Conservation (phyloP, 2,113 vertebrate species). For the Phoxinus phoxinus region DNA sequence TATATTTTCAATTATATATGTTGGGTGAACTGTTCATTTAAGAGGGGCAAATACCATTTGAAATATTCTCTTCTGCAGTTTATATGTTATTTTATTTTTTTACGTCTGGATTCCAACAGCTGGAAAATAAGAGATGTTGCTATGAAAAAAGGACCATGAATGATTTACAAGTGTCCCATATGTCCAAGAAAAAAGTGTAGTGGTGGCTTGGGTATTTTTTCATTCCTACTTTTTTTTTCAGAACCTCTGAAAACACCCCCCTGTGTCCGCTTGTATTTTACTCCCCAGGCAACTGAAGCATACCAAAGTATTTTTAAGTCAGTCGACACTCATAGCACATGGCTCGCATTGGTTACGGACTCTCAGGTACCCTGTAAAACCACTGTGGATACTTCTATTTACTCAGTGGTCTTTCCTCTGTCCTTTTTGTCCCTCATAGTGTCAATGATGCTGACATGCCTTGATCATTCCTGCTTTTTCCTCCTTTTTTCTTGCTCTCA, state of each 20-base stretch:
- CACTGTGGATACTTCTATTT: conserved; percentile 55
- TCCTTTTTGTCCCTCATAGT: conserved; percentile 29
- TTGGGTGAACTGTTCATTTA: not conserved
- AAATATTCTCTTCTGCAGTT: not conserved
- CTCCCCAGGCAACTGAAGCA: conserved; percentile 71
- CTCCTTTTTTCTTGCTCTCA: conserved; percentile 6
- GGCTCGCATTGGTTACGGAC: conserved; percentile 65
- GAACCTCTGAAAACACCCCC: conserved; percentile 72
- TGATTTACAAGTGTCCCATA: conserved; percentile 68
- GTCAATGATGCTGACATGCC: conserved; percentile 2
- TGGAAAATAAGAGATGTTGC: conserved; percentile 67
- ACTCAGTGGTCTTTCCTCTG: conserved; percentile 60
- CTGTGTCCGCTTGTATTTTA: conserved; percentile 69
- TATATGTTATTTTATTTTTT: not conserved
- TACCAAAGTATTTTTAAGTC: conserved; percentile 75
- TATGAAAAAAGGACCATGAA: conserved; percentile 72
- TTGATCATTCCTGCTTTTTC: not conserved
- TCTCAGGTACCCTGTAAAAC: conserved; percentile 59
- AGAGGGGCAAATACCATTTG: not conserved
- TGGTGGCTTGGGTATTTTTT: not conserved
- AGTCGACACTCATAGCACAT: conserved; percentile 61
- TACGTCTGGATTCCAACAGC: conserved; percentile 56
- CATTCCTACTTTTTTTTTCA: conserved; percentile 51
- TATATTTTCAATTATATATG: not conserved
- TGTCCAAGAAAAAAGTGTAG: conserved; percentile 28